Evolutionary conservation across 2,113 vertebrate species (phyloP).

Genomic region (Hemiscyllium ocellatum): DNA sequence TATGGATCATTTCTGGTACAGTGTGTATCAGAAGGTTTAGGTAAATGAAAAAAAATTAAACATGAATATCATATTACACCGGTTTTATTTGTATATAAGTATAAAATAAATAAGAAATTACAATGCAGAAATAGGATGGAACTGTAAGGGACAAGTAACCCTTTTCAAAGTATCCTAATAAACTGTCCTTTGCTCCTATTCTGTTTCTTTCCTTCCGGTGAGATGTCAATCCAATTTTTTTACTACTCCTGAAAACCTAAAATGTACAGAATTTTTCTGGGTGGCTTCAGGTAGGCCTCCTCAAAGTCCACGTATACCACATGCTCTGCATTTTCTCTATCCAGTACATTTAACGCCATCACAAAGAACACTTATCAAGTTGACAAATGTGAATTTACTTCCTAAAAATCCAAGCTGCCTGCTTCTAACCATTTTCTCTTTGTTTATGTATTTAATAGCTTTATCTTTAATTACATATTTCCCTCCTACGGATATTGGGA

Average conservation of each 20-base stretch:
- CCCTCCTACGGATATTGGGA: not conserved
- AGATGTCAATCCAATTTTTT: not conserved
- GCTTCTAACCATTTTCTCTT: too few relatives aligned
- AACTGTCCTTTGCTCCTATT: not conserved
- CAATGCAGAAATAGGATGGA: not conserved
- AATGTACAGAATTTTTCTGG: not conserved
- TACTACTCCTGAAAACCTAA: not conserved
- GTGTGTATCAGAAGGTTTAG: not conserved
- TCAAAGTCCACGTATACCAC: not conserved
- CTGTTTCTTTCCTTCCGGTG: not conserved
- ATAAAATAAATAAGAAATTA: not conserved
- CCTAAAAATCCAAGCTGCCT: too few relatives aligned
- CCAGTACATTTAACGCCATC: not conserved
- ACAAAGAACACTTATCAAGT: not conserved
- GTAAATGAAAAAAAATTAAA: not conserved
- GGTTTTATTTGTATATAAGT: not conserved
- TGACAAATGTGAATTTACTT: too few relatives aligned
- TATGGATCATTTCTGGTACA: not conserved
- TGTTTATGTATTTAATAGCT: not conserved
- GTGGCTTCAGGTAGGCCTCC: not conserved
- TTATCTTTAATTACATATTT: not conserved
- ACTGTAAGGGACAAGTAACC: not conserved
- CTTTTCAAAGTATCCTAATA: not conserved
- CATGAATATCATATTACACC: not conserved
- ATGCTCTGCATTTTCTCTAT: not conserved